Conservation (phyloP, 2,113 vertebrate species). For the Okapia johnstoni region DNA sequence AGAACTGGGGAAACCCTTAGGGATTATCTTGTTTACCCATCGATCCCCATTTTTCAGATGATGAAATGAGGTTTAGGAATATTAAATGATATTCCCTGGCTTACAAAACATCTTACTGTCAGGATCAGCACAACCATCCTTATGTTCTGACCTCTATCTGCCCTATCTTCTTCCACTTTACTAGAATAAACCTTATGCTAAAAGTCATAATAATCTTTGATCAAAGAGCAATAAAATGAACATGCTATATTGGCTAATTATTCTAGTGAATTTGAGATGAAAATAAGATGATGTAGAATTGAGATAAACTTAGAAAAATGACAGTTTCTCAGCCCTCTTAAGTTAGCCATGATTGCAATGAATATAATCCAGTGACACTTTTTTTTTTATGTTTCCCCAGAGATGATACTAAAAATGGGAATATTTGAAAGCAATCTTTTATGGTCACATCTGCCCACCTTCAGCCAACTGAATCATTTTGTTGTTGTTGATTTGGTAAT, state of each 20-base stretch:
- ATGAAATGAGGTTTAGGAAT: not conserved
- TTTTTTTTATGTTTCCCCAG: not conserved
- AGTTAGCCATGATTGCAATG: not conserved
- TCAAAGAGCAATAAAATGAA: not conserved
- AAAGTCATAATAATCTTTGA: not conserved
- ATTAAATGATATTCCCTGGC: not conserved
- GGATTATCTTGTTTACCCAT: not conserved
- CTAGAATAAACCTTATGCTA: not conserved
- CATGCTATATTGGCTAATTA: not conserved
- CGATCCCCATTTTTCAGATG: not conserved
- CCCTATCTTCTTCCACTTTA: not conserved
- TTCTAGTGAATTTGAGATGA: conserved; percentile 1
- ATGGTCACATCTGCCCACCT: not conserved
- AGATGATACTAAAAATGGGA: not conserved
- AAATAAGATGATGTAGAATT: not conserved
- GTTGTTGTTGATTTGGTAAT: not conserved
- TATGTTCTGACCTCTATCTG: not conserved
- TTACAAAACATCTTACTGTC: not conserved
- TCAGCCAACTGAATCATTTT: not conserved
- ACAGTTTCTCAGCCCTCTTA: not conserved
- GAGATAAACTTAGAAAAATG: not conserved
- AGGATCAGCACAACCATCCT: not conserved
- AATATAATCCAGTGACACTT: not conserved
- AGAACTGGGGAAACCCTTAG: not conserved
- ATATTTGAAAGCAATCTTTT: not conserved